Evolutionary conservation across 23 tunicate genomes (phyloP).

Genomic region (Ascidia mentula): DNA sequence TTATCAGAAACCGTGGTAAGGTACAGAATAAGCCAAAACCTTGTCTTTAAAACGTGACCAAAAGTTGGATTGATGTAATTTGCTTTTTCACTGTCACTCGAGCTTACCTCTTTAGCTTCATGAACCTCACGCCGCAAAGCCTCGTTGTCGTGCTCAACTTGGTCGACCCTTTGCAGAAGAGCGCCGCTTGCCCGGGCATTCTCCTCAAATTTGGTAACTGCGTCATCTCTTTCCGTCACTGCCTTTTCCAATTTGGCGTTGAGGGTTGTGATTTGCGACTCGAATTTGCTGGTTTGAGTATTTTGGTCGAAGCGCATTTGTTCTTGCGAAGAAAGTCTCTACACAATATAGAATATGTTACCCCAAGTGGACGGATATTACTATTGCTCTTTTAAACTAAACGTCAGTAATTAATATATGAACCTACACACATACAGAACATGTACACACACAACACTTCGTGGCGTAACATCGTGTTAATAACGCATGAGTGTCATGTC

Average conservation of each 20-base stretch:
- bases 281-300: constrained; percentile 24
- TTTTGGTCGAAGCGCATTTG: constrained; percentile 15
- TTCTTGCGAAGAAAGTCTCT: constrained; percentile 14
- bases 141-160: constrained; percentile 41
- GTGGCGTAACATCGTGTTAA: too few species aligned
- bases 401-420: too few species aligned
- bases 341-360: background rate
- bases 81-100: too few species aligned
- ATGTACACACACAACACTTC: too few species aligned
- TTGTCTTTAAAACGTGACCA: too few species aligned
- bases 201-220: constrained; percentile 65
- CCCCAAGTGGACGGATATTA: background rate
- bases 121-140: constrained; percentile 26
- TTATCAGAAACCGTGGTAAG: too few species aligned
- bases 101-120: constrained; percentile 40
- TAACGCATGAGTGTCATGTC: too few species aligned
- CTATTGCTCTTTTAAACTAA: too few species aligned
- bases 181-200: constrained; percentile 68
- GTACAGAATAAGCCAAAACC: too few species aligned
- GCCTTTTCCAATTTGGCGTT: constrained; percentile 16
- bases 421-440: background rate
- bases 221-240: constrained; percentile 58
- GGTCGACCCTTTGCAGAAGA: constrained; percentile 41
- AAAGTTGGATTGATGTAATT: too few species aligned
- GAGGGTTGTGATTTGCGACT: constrained; percentile 18